Evolutionary conservation across 2,113 vertebrate genomes (phyloP).

Genomic region (Brevimyrus niger): DNA sequence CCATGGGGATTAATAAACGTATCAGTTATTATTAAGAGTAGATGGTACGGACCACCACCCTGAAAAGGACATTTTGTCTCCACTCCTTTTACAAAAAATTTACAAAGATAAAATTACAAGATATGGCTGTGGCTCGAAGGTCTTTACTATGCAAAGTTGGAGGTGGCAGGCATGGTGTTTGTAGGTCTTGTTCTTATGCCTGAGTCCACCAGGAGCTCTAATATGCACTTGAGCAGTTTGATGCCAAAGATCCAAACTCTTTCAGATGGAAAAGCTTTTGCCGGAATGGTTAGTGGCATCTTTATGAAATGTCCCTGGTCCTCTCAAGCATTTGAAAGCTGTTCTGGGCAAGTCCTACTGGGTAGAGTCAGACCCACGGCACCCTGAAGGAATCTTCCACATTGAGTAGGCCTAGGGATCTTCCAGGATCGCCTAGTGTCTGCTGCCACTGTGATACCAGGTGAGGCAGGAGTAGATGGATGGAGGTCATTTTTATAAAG

Average conservation of each 20-base stretch:
- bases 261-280: background rate
- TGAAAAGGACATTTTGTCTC: background rate
- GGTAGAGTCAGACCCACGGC: background rate
- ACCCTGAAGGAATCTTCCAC: background rate
- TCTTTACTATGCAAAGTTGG: background rate
- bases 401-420: too few species aligned
- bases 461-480: background rate
- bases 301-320: background rate
- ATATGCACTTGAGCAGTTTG: background rate
- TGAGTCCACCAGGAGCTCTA: background rate
- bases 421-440: background rate
- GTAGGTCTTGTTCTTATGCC: background rate
- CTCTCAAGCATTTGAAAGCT: background rate
- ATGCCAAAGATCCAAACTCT: background rate
- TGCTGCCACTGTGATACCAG: background rate
- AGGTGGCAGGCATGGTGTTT: background rate
- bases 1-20: background rate
- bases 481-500: background rate
- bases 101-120: background rate
- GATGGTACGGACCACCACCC: background rate
- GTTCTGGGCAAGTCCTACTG: background rate
- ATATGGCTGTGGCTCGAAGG: background rate
- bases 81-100: background rate
- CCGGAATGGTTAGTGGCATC: background rate
- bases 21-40: background rate